Evolutionary conservation across 2,888 invertebrate genomes (phyloP), one percentile per base, ranked within the genome.

Genomic region (Encarsia formosa): DNA sequence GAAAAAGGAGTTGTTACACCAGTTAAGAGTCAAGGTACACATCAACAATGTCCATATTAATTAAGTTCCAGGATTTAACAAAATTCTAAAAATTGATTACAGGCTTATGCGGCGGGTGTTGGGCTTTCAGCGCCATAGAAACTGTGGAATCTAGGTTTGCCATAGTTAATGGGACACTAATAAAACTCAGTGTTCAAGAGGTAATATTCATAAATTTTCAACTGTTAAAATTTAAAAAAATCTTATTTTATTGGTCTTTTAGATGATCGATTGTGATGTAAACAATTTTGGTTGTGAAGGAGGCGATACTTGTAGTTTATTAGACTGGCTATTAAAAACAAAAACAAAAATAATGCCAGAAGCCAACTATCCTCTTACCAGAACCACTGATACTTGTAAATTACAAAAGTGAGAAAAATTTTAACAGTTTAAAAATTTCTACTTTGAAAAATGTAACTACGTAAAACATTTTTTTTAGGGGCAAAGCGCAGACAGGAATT

Each of bases 81-180:
- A n/a, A n/a, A n/a, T n/a, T n/a, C n/a, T n/a, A n/a, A n/a, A 11
- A 64, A 78, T 9, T n/a, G n/a, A n/a, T n/a, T n/a, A n/a, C n/a
- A n/a, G n/a, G n/a, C n/a, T n/a, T n/a, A n/a, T 91, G 91, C 73
- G 91, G 91, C 2, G 91, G 89, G 0, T 91, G 91, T 70, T 91
- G 91, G 90, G 91, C 91, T 0, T 90, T 89, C 73, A 87, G 88
- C 66, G 83, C 85, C 0, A 77, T 89, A 1, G 87, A 84, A 61
- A 82, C 83, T 24, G 79, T 86, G 41, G 91, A 91, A 72, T 81
- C 88, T 0, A 87, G 89, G 86, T 74, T 81, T 40, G 88, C 89
- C 1, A 80, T 88, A 18, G 79, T 79, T 62, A 81, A 78, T 42
- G 83, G 82, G 13, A 79, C 77, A 23, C 68, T 87, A 20, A 71